A percentile compares a stretch with the other conserved stretches of the same genome.
These are phyloP conservation scores for Elaphurus davidianus DNA, from an alignment of 2,113 vertebrate species.

Conservation along the genomic window DNA sequence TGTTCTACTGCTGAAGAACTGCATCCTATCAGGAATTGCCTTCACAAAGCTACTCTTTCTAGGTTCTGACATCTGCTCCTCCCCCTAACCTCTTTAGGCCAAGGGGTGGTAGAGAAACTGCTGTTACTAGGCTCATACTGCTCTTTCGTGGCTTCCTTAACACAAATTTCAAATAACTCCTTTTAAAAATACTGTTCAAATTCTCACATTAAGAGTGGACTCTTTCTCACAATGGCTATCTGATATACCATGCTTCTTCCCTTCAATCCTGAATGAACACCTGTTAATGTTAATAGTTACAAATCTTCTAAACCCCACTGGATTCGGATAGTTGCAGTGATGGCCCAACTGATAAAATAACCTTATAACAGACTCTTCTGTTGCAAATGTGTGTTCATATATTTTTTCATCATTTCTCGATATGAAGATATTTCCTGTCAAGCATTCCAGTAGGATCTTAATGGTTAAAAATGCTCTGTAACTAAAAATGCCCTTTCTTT, in stretches of 20 bases:
- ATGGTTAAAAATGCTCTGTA: neutral
- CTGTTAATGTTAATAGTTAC: neutral
- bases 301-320: neutral
- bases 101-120: neutral
- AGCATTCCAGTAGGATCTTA: neutral
- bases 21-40: accelerated
- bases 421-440: neutral
- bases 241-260: neutral
- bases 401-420: neutral
- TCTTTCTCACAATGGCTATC: neutral
- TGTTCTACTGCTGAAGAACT: too few species aligned
- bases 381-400: neutral
- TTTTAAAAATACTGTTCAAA: neutral
- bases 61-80: neutral
- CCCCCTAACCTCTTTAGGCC: neutral
- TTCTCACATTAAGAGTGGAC: neutral
- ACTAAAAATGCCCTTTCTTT: conserved; percentile 7
- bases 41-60: neutral
- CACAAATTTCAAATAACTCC: neutral
- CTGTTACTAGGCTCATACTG: neutral
- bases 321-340: neutral
- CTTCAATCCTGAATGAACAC: neutral
- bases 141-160: neutral
- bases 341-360: neutral
- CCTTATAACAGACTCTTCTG: neutral